A percentile compares a stretch with the other conserved stretches of the same genome.
Conservation (phyloP, 2,113 vertebrate species). For the Athene noctua region DNA sequence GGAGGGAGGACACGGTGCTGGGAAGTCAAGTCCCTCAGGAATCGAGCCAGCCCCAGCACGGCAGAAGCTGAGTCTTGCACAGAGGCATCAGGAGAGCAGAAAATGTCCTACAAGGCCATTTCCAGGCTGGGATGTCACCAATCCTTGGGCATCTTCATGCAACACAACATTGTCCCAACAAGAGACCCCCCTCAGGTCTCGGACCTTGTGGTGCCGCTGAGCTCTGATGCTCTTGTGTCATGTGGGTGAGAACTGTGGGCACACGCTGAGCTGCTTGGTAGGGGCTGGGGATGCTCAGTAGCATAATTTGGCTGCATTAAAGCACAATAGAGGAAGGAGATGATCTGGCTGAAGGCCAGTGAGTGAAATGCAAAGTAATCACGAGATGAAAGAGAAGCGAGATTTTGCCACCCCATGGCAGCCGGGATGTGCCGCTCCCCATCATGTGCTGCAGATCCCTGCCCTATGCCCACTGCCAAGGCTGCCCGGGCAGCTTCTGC, state of each 20-base stretch:
- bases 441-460: background rate
- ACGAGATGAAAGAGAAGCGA: background rate
- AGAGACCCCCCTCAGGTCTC: background rate
- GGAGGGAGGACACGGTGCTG: accelerated
- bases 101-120: background rate
- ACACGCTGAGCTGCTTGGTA: accelerated
- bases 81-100: background rate
- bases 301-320: no score
- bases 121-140: background rate
- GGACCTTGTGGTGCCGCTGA: accelerated
- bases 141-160: background rate
- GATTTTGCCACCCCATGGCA: background rate
- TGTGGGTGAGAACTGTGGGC: accelerated
- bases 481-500: background rate
- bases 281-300: background rate
- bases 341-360: background rate
- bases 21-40: background rate
- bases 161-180: accelerated
- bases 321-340: background rate
- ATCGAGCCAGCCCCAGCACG: accelerated
- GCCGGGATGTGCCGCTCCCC: background rate
- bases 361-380: background rate
- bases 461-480: background rate
- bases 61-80: background rate
- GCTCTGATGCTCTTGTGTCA: background rate